Base-by-base conservation (phyloP, 2,888 invertebrate genomes). In the Pseudeuparius sepicola region DNA sequence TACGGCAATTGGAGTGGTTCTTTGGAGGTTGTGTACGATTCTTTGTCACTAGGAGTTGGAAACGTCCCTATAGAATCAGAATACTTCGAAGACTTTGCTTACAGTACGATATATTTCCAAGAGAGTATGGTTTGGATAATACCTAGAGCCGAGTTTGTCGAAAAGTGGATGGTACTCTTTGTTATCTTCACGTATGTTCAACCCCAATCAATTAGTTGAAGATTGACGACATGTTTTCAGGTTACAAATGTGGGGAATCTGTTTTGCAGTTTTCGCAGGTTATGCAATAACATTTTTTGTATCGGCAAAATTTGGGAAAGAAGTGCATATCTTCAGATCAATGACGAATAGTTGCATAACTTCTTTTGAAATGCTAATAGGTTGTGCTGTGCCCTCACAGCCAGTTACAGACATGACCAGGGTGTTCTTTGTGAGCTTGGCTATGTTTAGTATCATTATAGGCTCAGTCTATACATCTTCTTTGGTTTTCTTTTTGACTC, bases 401-500 rank as follows among this genome's bases (percentile, higher is more conserved):
- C 43, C 43, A 11, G 29, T 14, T n/a, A 16, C 13, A 2, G n/a
- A 34, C 28, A 34, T 36, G 9, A 34, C 37, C 4, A 31, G 43
- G 18, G 32, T 43, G 6, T 37, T 25, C 24, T 43, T 43, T 29
- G 29, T 39, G 10, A 36, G 31, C 12, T 10, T 36, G 12, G 39
- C 41, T 11, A n/a, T 39, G 12, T 34, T 39, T 11, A 34, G 23
- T 2, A 41, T 43, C 4, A 39, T 41, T 13, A 31, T 43, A 7
- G 41, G 37, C 24, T 36, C 38, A 9, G 25, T 41, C 10, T 43
- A 43, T 25, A 41, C 41, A 13, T 39, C 36, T 9, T 41, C 41
- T 4, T 35, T 43, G 33, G 24, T 43, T 26, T 31, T 32, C 12
- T 39, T 36, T 16, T 33, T 43, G 12, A 42, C 42, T 13, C 31